Base-by-base conservation (phyloP, 2,888 invertebrate genomes). In the Trilocha varians region DNA sequence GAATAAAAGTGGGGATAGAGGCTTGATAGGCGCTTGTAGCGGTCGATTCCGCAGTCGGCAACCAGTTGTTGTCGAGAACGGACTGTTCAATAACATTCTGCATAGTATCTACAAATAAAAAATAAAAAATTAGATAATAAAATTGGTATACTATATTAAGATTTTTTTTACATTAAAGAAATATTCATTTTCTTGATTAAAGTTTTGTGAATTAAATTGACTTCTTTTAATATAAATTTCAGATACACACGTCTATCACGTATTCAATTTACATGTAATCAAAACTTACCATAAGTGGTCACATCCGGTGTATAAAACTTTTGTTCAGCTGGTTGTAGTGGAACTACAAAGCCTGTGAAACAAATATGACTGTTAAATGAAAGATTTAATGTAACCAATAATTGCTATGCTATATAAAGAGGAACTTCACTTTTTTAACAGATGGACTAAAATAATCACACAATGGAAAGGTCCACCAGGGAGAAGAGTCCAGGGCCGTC, bases 41-140 rank as follows among this genome's bases (percentile, higher is more conserved):
- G 1, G 72, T 66, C 0, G 84, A 84, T 45, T 82, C 83, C 5
- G 72, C 82, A 59, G 87, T 85, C 5, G 86, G 84, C 15, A 85
- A 62, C 84, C 84, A 86, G 59, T 83, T 76, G 70, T 85, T 86
- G 70, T 86, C 86, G 32, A 86, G 75, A 16, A 87, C 85, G 25
- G 87, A 86, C 60, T 86, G 86, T 56, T 87, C 86, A 40, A 86
- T 82, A 16, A 86, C 80, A 46, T 86, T 86, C 60, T 86, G 85
- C 78, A 86, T 78, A 44, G 85, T 83, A 58, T 86, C 86, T 84
- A 62, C 42, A 55, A 51, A 52, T 43, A 44, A 44, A 55, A 49
- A 41, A 41, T 16, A 36, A 37, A 25, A 38, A 46, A 38, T 13
- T 39, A 35, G 41, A 38, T 38, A 38, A 18, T 15, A 13, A 39